Evolutionary conservation across 2,888 invertebrate genomes (phyloP), one percentile per base, ranked within the genome.

Genomic region (Pyrochroa serraticornis): DNA sequence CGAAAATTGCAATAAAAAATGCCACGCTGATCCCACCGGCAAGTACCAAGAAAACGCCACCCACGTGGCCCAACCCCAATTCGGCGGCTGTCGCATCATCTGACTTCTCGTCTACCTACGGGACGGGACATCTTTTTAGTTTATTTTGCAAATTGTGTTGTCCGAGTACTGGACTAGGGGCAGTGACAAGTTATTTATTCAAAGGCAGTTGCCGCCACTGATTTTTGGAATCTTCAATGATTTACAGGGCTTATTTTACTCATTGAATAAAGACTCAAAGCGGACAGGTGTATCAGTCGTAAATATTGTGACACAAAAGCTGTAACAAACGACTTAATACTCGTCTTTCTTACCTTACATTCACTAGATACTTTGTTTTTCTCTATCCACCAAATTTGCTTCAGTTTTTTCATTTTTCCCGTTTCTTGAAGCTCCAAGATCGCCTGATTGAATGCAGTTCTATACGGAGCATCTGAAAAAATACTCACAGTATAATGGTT

Each of bases 311-410:
- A n/a, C 14, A 39, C 7, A 12, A 39, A n/a, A 12, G 13, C 13
- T 41, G 9, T 31, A 43, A 22, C 22, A 22, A 43, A 43, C 8
- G n/a, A 31, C 32, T 43, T 33, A 31, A 30, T 8, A 7, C 7
- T 39, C 10, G 12, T 3, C 7, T 9, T 45, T 66, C 66, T 70
- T 70, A 78, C 87, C 63, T 78, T 79, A 74, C 89, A 89, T 53
- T 80, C 79, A 35, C 83, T 82, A 8, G 33, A 33, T 32, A 85
- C 85, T 2, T 85, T 84, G 12, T 87, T 83, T 63, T 83, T 84
- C 72, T 85, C 81, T 71, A 88, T 87, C 97, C 97, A 98, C 97
- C 97, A 98, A 73, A 90, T 91, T 50, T 89, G 87, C 79, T 96
- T 96, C 47, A 97, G 80, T 58, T 86, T 85, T 43, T 87, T 88